phyloP scores from a whole-genome alignment of 2,797 vertebrate genomes.

The Crotalus adamanteus region DNA sequence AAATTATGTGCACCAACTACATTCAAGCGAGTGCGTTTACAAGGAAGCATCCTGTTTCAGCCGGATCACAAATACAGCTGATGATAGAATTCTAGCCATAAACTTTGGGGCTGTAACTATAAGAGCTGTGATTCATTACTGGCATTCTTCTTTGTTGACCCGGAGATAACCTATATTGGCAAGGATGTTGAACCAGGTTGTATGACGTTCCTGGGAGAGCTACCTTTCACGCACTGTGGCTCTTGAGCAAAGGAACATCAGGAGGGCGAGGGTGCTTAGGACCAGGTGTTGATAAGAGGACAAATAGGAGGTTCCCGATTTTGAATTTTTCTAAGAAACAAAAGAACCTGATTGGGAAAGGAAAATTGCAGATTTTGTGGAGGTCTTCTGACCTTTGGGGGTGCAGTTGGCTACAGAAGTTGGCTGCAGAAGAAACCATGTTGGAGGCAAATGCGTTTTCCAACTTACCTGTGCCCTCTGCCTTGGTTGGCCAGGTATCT shows the following conservation, averaged over 20 bases:
- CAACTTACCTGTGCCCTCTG: neutral
- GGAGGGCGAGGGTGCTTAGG: neutral
- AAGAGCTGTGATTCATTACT: neutral
- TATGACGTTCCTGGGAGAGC: neutral
- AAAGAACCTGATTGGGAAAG: neutral
- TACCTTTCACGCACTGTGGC: neutral
- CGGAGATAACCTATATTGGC: neutral
- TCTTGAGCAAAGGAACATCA: neutral
- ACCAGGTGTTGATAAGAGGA: neutral
- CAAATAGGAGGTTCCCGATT: neutral
- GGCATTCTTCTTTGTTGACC: neutral
- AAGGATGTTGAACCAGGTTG: neutral
- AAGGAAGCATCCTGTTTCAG: neutral
- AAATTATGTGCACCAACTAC: fast-evolving
- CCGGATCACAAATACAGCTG: neutral
- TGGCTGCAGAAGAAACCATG: neutral
- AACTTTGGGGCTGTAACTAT: neutral
- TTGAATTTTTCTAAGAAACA: neutral
- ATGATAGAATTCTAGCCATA: neutral
- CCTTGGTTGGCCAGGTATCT: neutral
- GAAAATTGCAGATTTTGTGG: neutral
- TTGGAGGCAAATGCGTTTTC: neutral
- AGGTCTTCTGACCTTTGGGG: neutral
- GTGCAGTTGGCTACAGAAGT: neutral
- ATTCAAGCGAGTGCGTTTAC: neutral